Evolutionary conservation across 2,113 vertebrate genomes (phyloP).

Genomic region (Polypterus bichir): DNA sequence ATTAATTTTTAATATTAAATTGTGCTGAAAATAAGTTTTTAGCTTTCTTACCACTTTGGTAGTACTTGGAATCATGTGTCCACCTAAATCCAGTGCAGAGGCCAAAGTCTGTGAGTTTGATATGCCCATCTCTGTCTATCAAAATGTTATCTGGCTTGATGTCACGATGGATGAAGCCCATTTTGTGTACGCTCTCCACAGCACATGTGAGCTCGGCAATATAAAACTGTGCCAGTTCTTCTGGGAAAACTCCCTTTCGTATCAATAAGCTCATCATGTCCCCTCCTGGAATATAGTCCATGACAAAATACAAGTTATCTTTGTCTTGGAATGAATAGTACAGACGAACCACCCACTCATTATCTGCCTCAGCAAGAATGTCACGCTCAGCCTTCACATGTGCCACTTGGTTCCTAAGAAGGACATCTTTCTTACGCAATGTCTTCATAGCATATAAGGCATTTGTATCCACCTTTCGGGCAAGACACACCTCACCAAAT

Average conservation of each 20-base stretch:
- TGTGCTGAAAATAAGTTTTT: not conserved
- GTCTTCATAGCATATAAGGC: conserved; percentile 98
- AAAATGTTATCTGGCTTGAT: conserved; percentile 98
- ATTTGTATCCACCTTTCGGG: conserved; percentile 87
- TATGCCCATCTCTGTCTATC: conserved; percentile 92
- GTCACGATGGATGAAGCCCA: conserved; percentile 98
- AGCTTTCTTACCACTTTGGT: conserved; percentile 81
- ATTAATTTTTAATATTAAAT: not conserved
- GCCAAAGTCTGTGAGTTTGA: conserved; percentile 93
- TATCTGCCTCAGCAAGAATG: conserved; percentile 95
- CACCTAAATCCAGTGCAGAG: conserved; percentile 96
- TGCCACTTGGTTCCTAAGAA: conserved; percentile 93
- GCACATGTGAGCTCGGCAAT: conserved; percentile 92
- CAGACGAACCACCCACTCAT: conserved; percentile 95
- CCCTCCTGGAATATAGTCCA: conserved; percentile 99
- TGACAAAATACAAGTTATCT: conserved; percentile 96
- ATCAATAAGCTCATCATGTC: conserved; percentile 99
- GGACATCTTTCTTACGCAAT: conserved; percentile 92
- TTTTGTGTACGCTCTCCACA: conserved; percentile 97
- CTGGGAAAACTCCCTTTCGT: conserved; percentile 85
- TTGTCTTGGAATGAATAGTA: conserved; percentile 98
- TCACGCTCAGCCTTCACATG: conserved; percentile 96
- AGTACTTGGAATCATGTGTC: conserved; percentile 98
- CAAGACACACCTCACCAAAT: conserved; percentile 92
- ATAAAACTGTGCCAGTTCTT: conserved; percentile 92